Base-by-base conservation (phyloP, 2,113 vertebrate genomes). In the Tretioscincus oriximinensis region DNA sequence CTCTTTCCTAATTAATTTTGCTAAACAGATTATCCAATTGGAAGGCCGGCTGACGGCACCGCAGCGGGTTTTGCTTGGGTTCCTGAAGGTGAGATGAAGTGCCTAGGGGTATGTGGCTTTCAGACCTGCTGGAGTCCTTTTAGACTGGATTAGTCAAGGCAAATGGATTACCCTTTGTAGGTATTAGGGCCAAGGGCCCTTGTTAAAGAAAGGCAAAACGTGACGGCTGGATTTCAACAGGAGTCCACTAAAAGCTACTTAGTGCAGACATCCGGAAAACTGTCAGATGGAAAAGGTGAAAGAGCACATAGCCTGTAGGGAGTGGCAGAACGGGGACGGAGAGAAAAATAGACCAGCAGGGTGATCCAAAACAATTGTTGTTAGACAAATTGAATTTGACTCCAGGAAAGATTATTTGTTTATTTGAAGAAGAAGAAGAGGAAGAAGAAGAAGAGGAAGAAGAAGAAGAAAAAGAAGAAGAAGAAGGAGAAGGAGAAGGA, bases 231-330 rank as follows among this genome's bases (percentile, higher is more conserved):
- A 18, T 93, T 93, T 93, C 90, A 92, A 88, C 90, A 91, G 87
- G 88, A 80, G 83, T 89, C 84, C 89, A 85, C 89, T 92, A 93
- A 94, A 93, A 94, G 91, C 92, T 93, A 92, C 92, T 94, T 93
- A 94, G 94, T 90, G 90, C 94, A 94, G 94, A 94, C 92, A 93
- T 94, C 92, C 94, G 91, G 94, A 89, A 94, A 94, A 82, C 90
- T 92, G 93, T 92, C 87, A 92, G 90, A 88, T 91, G 90, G 86
- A 92, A 87, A 9, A 60, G 88, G 82, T 87, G 90, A 92, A 94
- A 91, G 91, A 5, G 5, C 69, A 41, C 35, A 90, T 90, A 89
- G 90, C 90, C 88, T 90, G 22, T 84, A 88, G 74, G 88, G 83
- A 87, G 82, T 9, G 54, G 4, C 14, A 18, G 54, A 16, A 58